These are phyloP conservation scores for Scelioninae gen. 1 DNA, from an alignment of 2,888 invertebrate genomes.

Conservation along the genomic window DNA sequence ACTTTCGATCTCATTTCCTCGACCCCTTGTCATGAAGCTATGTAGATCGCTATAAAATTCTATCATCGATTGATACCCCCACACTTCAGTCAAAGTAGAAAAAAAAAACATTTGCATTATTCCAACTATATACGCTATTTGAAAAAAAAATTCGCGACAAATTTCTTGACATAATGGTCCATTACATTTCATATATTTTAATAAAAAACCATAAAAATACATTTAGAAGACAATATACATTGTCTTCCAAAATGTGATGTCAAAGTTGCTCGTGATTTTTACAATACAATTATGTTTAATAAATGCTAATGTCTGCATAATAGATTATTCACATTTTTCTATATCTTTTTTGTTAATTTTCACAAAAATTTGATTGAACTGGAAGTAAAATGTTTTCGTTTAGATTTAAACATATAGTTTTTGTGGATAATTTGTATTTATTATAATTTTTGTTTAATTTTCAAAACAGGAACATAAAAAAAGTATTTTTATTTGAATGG, in stretches of 20 bases:
- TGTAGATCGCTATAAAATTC: conserved; percentile 13
- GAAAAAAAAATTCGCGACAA: conserved; percentile 21
- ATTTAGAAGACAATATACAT: not conserved
- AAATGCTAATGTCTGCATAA: too few relatives aligned
- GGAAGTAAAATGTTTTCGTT: too few relatives aligned
- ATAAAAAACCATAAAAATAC: conserved; percentile 34
- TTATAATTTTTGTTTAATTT: too few relatives aligned
- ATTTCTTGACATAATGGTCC: conserved; percentile 41
- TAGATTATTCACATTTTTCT: not conserved
- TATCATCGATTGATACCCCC: conserved; percentile 2
- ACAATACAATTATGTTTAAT: not conserved
- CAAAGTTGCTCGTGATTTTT: conserved; percentile 26
- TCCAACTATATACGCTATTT: conserved; percentile 24
- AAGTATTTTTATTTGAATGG: too few relatives aligned
- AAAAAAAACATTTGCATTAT: conserved; percentile 27
- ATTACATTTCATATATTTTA: conserved; percentile 54
- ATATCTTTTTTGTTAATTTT: not conserved
- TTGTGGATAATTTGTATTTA: too few relatives aligned
- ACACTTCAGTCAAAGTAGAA: not conserved
- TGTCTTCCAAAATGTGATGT: conserved; percentile 9
- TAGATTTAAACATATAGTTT: too few relatives aligned
- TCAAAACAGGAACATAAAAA: too few relatives aligned
- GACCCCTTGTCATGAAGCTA: not conserved
- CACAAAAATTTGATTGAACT: too few relatives aligned
- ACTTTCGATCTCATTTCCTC: conserved; percentile 22